Base-by-base conservation (phyloP, 2,797 vertebrate species). In the Microtus obscurus region DNA sequence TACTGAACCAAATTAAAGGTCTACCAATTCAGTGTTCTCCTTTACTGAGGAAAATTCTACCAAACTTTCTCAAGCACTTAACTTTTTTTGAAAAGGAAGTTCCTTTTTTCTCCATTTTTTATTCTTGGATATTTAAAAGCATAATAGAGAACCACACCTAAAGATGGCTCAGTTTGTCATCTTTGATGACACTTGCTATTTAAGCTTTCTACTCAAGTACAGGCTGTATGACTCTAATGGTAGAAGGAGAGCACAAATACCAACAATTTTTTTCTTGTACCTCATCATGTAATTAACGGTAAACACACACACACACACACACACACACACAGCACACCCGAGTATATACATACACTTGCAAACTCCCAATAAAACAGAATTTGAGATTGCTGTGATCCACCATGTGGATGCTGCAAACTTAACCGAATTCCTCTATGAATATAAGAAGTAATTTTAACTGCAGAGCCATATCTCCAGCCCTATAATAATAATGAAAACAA, bases 1-100 rank as follows among this genome's bases (percentile, higher is more conserved):
- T 92, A 90, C 4, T 86, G 34, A 91, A 40, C 43, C 90, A 19
- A 91, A 87, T 89, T 59, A 89, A 93, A 93, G 59, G 40, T 83
- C 81, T 65, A 34, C 61, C 61, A 65, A 48, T 40, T 63, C 81
- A 23, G 40, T 48, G 34, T 65, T 63, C 40, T 83, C 59, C 59
- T 83, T 40, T 83, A 34, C 5, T 56, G 56, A 56, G 56, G 21
- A 69, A 34, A 65, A 65, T 83, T 73, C 51, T 94, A 81, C 53
- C 7, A 78, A 43, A n/a, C 12, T 37, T 71, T 71, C 53, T 69
- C 6, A 69, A 51, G 43, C 27, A 69, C 21, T 86, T 19, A 48
- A 14, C 74, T 87, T n/a, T 88, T 25, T 85, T 17, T 17, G 51
- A 8, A 80, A 19, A 40, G 14, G 93, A 82, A 80, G 82, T 2